These are phyloP conservation scores for Lumbricus terrestris DNA, from an alignment of 2,888 invertebrate genomes.

Conservation along the genomic window DNA sequence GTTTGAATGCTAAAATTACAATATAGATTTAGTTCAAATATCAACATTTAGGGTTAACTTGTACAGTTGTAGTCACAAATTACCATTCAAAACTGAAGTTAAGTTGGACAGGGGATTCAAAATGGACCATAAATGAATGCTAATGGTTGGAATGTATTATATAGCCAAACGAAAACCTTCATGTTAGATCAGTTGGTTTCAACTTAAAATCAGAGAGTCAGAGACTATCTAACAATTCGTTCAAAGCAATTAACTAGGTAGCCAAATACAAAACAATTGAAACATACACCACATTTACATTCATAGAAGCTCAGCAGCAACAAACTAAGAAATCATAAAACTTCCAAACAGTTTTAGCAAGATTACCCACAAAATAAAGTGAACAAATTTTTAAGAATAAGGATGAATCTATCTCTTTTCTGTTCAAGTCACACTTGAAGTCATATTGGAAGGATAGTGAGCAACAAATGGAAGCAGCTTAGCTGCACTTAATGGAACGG, in stretches of 20 bases:
- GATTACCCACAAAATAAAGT: not conserved
- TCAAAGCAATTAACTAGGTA: not conserved
- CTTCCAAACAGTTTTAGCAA: not conserved
- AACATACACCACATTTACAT: not conserved
- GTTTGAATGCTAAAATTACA: too few relatives aligned
- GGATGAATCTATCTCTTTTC: not conserved
- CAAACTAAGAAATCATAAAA: not conserved
- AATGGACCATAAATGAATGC: too few relatives aligned
- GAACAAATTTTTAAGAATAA: not conserved
- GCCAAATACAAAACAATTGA: not conserved
- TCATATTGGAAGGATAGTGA: not conserved
- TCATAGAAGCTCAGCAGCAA: not conserved
- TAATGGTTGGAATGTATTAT: not conserved
- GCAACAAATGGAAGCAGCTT: too few relatives aligned
- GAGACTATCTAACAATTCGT: not conserved
- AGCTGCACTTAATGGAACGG: not conserved
- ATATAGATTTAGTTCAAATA: too few relatives aligned
- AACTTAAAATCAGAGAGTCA: not conserved
- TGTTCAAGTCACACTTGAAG: not conserved
- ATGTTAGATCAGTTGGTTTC: not conserved
- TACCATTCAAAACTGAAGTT: too few relatives aligned
- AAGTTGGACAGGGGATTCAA: too few relatives aligned
- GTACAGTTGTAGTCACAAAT: too few relatives aligned
- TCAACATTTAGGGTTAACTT: too few relatives aligned
- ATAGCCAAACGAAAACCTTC: not conserved